Evolutionary conservation across 2,888 invertebrate genomes (phyloP).

Genomic region (Phalera bucephala): DNA sequence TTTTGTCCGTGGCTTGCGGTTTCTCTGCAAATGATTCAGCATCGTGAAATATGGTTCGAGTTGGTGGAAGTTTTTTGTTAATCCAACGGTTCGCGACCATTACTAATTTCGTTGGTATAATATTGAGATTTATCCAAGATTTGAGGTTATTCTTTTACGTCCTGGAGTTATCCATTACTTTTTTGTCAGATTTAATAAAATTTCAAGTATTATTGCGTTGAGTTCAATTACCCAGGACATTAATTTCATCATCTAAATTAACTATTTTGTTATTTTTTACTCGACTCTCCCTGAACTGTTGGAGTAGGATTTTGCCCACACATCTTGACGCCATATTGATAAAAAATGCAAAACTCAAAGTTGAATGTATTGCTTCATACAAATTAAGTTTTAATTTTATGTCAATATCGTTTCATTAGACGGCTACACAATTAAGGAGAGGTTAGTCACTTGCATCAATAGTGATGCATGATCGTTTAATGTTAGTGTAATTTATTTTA

Average conservation of each 20-base stretch:
- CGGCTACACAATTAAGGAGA: no score
- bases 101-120: not conserved
- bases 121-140: not conserved
- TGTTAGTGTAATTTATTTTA: no score
- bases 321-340: not conserved
- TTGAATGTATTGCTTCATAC: not conserved
- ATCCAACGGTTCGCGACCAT: no score
- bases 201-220: not conserved
- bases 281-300: not conserved
- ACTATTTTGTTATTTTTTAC: not conserved
- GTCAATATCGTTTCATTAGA: no score
- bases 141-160: no score
- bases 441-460: no score
- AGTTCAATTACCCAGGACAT: not conserved
- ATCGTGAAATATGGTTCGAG: slow-evolving; percentile 37
- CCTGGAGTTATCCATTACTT: not conserved
- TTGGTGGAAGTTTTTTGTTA: slow-evolving; percentile 1
- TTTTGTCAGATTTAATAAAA: not conserved
- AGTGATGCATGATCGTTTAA: no score
- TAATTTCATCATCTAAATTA: not conserved
- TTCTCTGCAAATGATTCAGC: slow-evolving; percentile 24
- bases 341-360: not conserved
- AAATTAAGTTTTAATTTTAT: not conserved
- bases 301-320: not conserved
- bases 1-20: slow-evolving; percentile 25